Base-by-base conservation (phyloP, 2,888 invertebrate species). In the Caenorhabditis auriculariae region DNA sequence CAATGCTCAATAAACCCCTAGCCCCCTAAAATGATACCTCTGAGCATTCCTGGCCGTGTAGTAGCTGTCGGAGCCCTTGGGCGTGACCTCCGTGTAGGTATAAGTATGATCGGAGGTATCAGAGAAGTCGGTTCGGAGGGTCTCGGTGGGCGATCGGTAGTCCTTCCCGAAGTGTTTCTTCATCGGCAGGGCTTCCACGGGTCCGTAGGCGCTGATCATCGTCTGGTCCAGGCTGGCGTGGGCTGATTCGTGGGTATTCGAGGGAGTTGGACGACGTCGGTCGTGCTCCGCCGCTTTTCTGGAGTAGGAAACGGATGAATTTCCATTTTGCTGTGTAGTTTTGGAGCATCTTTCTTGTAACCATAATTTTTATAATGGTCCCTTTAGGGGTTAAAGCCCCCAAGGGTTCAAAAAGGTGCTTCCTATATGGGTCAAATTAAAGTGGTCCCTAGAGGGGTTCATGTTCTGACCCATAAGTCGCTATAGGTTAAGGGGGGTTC, bases 221-320 rank as follows among this genome's bases (percentile, higher is more conserved):
- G 57, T 54, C 44, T n/a, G 28, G n/a, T 54, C 51, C 21, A 69
- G 38, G 52, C 69, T 69, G 0, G 64, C 69, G 23, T 60, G 63
- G 2, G 62, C 64, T 3, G 66, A 66, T 3, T 60, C 59, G 43
- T 69, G 69, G 12, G 56, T 52, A 47, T 65, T 39, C 42, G 28
- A 54, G 23, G 61, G 46, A 38, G 21, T 26, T 45, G 26, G 47
- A 15, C 45, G 46, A 32, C 42, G 37, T 12, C 45, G 38, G 12
- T 57, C 44, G 21, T 54, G 44, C 46, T 49, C 37, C 17, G 52
- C 52, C 35, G 52, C 47, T 32, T 54, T 49, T 29, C 56, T 56
- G 52, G 32, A 55, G 45, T 24, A 27, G n/a, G 15, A 23, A 41
- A n/a, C n/a, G n/a, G n/a, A n/a, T n/a, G n/a, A 35, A 15, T 35